A percentile compares a stretch with the other conserved stretches of the same genome.
These are phyloP conservation scores for Drosophila subobscura DNA, from an alignment of 1,140 invertebrate genomes.

Conservation along the genomic window DNA sequence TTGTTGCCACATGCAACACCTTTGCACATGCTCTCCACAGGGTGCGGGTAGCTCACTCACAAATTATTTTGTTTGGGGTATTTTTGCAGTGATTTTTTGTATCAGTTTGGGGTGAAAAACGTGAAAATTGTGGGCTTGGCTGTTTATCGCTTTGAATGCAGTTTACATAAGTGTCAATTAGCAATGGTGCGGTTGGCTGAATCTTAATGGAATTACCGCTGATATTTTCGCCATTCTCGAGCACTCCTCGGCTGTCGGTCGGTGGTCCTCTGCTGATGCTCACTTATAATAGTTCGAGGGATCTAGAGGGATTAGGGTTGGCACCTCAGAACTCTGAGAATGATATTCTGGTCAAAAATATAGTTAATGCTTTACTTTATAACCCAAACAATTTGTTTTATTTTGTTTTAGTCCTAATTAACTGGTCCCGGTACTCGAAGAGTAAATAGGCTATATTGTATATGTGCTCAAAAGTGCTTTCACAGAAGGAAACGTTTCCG, in stretches of 20 bases:
- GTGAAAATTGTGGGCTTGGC: constrained; percentile 61
- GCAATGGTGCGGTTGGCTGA: constrained; percentile 74
- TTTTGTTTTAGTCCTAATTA: background rate
- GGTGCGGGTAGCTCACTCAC: constrained; percentile 40
- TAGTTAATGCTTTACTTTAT: constrained; percentile 17
- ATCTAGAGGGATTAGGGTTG: constrained; percentile 24
- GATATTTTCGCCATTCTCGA: constrained; percentile 42
- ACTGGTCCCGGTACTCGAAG: no score
- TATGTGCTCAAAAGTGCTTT: no score
- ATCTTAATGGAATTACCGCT: constrained; percentile 59
- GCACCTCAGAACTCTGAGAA: constrained; percentile 15
- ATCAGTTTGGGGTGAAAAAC: constrained; percentile 23
- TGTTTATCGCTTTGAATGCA: constrained; percentile 68
- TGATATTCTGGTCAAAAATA: constrained; percentile 9
- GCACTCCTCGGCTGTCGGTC: background rate
- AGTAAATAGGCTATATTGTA: no score
- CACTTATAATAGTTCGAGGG: constrained; percentile 18
- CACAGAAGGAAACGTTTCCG: no score
- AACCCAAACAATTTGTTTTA: constrained; percentile 5
- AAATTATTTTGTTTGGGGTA: constrained; percentile 49
- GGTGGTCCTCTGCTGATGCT: background rate
- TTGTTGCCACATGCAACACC: constrained; percentile 56
- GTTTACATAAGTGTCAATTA: constrained; percentile 79
- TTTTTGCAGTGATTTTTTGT: constrained; percentile 55
- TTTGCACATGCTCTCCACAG: constrained; percentile 46